Percentiles rank a stretch among this genome's conserved stretches.
phyloP scores from a whole-genome alignment of 2,888 invertebrate species.

The Pilophorus perplexus region DNA sequence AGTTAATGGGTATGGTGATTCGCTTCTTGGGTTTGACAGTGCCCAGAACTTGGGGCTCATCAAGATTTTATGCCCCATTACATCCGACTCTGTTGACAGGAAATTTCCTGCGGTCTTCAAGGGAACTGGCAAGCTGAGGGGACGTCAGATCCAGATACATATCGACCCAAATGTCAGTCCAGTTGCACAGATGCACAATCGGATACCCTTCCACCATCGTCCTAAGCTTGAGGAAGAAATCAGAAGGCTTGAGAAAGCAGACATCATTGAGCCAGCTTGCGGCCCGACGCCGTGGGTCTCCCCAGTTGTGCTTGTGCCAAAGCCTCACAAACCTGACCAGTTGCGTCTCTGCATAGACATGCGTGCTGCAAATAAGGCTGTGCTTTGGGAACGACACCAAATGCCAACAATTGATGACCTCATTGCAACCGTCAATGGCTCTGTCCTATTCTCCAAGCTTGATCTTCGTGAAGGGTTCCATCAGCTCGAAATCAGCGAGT shows the following conservation, averaged over 20 bases:
- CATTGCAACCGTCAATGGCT: constrained; percentile 17
- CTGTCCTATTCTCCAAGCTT: constrained; percentile 49
- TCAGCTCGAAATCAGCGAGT: constrained; percentile 51
- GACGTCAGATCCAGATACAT: background rate
- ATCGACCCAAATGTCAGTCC: background rate
- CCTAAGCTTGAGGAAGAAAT: background rate
- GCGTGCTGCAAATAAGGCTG: background rate
- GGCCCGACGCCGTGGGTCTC: constrained; percentile 19
- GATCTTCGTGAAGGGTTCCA: constrained; percentile 52
- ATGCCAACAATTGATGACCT: background rate
- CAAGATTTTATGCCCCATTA: background rate
- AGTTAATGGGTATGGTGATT: background rate
- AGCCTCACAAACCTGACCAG: background rate
- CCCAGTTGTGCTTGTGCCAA: background rate
- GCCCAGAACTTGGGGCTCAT: background rate
- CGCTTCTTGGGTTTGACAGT: background rate
- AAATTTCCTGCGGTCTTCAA: background rate
- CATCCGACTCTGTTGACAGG: background rate
- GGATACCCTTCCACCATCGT: background rate
- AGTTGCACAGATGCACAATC: background rate
- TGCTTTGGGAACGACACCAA: no score
- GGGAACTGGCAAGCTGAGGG: background rate
- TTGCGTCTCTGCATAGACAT: constrained; percentile 48
- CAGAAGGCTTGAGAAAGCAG: background rate
- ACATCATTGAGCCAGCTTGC: background rate